These are phyloP conservation scores for Gryllus longicercus DNA, from an alignment of 2,888 invertebrate genomes.

Conservation along the genomic window DNA sequence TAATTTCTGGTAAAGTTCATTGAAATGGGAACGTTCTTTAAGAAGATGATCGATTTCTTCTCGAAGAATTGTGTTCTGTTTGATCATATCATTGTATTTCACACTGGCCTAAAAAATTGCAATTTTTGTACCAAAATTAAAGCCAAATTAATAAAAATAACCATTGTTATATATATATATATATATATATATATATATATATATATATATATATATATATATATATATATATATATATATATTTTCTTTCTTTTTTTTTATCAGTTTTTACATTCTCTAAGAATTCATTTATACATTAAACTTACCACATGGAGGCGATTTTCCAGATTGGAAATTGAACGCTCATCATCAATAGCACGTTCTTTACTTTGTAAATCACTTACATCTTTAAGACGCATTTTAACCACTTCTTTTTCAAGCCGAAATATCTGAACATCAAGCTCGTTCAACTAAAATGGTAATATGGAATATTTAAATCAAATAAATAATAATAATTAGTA, in stretches of 20 bases:
- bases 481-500: not conserved
- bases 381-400: conserved; percentile 47
- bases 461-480: not conserved
- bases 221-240: too few relatives aligned
- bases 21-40: conserved; percentile 78
- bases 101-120: conserved; percentile 55
- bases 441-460: conserved; percentile 36
- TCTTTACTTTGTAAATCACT: conserved; percentile 52
- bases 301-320: conserved; percentile 65
- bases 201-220: too few relatives aligned
- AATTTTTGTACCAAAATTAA: not conserved
- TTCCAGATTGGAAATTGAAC: conserved; percentile 62
- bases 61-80: conserved; percentile 68
- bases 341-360: conserved; percentile 53
- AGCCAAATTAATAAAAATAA: not conserved
- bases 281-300: too few relatives aligned
- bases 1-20: conserved; percentile 73
- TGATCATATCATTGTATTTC: conserved; percentile 69
- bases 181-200: too few relatives aligned
- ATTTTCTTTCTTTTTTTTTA: too few relatives aligned
- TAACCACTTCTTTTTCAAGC: conserved; percentile 49
- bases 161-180: too few relatives aligned
- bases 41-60: conserved; percentile 77
- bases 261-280: not conserved
- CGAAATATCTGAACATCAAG: conserved; percentile 38